Evolutionary conservation across 2,888 invertebrate genomes (phyloP).

Genomic region (Incurvaria masculella): DNA sequence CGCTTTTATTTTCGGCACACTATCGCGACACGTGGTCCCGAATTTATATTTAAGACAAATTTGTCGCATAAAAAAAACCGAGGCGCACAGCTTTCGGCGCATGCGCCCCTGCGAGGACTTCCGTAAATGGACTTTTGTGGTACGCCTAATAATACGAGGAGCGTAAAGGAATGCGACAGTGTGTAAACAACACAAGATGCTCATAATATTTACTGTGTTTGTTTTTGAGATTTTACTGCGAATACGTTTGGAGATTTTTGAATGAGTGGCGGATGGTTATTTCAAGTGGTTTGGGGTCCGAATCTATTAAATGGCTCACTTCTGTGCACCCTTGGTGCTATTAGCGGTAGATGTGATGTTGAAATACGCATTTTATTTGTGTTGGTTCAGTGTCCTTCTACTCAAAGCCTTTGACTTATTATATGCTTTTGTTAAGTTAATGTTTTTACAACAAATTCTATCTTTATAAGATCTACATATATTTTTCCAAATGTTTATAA

Average conservation of each 20-base stretch:
- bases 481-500: no score
- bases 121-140: conserved; percentile 27
- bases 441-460: no score
- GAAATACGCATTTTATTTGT: no score
- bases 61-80: conserved; percentile 43
- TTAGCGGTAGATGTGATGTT: neutral
- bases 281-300: conserved; percentile 2
- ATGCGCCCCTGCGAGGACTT: conserved; percentile 26
- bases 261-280: conserved; percentile 1
- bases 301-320: conserved; percentile 4
- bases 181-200: conserved; percentile 39
- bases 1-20: conserved; percentile 45
- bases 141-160: conserved; percentile 22
- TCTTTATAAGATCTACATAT: no score
- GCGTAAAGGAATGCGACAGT: conserved; percentile 23
- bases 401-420: no score
- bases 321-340: neutral
- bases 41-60: conserved; percentile 18
- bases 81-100: conserved; percentile 23
- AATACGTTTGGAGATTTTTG: neutral
- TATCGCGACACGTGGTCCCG: conserved; percentile 47
- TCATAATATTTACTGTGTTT: conserved; percentile 48
- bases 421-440: no score
- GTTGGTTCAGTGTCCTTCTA: no score
- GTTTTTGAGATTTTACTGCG: conserved; percentile 5